Evolutionary conservation across 2,797 vertebrate species (phyloP).

Genomic region (Anguilla anguilla): DNA sequence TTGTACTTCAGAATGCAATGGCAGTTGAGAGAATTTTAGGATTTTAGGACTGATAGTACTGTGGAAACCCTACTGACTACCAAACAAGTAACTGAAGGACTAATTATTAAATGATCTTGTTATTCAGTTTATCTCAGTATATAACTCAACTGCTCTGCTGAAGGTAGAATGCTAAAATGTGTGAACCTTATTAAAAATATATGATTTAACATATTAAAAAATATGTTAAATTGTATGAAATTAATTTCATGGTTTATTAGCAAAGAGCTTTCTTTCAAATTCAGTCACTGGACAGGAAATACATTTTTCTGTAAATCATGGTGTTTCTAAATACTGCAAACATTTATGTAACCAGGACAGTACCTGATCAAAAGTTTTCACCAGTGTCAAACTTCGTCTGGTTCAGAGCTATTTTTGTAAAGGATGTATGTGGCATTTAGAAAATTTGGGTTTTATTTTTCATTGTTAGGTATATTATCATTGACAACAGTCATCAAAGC

Average conservation of each 20-base stretch:
- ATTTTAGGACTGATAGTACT: not conserved
- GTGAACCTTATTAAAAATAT: too few relatives aligned
- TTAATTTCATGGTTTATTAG: too few relatives aligned
- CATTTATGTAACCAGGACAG: not conserved
- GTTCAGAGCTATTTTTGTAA: not conserved
- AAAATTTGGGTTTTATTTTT: not conserved
- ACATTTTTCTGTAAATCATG: not conserved
- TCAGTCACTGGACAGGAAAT: not conserved
- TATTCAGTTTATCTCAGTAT: not conserved
- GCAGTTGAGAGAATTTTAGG: not conserved
- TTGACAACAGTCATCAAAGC: not conserved
- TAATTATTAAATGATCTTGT: not conserved
- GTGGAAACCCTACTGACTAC: not conserved
- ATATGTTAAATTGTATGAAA: too few relatives aligned
- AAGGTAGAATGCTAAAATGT: not conserved
- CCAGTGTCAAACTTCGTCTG: not conserved
- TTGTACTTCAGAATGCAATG: not conserved
- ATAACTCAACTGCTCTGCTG: not conserved
- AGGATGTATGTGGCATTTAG: not conserved
- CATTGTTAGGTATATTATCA: not conserved
- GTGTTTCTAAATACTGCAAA: not conserved
- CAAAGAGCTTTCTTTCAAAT: not conserved
- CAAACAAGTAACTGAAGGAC: not conserved
- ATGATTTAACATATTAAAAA: too few relatives aligned
- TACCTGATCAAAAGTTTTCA: not conserved